Percentiles rank a stretch among this genome's conserved stretches.
Evolutionary conservation across 2,888 invertebrate genomes (phyloP).

Genomic region (Acrobasis consociella): DNA sequence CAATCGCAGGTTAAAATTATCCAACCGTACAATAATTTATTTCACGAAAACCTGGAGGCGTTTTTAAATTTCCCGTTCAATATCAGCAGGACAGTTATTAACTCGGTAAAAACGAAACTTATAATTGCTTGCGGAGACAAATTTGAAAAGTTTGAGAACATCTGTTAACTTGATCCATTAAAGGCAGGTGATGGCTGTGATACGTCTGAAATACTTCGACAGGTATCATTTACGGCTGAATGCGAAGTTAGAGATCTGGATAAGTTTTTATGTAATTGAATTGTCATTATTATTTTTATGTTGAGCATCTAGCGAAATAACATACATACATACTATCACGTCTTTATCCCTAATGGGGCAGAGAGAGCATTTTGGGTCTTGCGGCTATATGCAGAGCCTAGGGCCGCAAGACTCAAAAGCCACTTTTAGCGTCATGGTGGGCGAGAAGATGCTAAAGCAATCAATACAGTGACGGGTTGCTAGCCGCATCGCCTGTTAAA

Average conservation of each 20-base stretch:
- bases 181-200: conserved; percentile 41
- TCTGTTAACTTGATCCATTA: conserved; percentile 53
- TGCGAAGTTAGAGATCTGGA: background rate
- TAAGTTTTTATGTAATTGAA: background rate
- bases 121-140: conserved; percentile 60
- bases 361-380: too few species aligned
- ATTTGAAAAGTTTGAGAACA: conserved; percentile 57
- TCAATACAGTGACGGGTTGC: too few species aligned
- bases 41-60: conserved; percentile 24
- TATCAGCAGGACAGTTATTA: conserved; percentile 35
- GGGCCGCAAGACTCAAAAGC: too few species aligned
- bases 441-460: too few species aligned
- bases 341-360: too few species aligned
- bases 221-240: background rate
- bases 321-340: too few species aligned
- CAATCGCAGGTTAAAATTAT: conserved; percentile 13
- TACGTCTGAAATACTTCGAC: conserved; percentile 29
- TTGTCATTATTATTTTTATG: background rate
- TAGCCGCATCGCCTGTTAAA: too few species aligned
- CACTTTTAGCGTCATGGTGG: too few species aligned
- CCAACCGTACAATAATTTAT: conserved; percentile 28
- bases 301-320: too few species aligned
- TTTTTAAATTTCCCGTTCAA: conserved; percentile 33
- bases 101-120: conserved; percentile 51
- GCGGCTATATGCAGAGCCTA: too few species aligned